A percentile compares a stretch with the other conserved stretches of the same genome.
These are phyloP conservation scores for Corythaeola cristata DNA, from an alignment of 2,113 vertebrate genomes.

Conservation along the genomic window DNA sequence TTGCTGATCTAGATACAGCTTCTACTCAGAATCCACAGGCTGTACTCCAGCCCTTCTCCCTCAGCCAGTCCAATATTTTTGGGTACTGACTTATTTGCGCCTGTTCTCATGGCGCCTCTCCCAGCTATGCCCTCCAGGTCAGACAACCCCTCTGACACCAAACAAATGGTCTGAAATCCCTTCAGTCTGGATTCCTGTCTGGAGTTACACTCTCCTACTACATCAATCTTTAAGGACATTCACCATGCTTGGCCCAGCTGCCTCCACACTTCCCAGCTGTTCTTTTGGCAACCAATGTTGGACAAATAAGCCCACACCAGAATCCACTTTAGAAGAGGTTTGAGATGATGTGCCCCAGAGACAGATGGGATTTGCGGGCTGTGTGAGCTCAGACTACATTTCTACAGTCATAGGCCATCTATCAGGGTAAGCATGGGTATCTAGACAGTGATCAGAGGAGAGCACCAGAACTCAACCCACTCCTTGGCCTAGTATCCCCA, in stretches of 20 bases:
- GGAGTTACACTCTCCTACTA: constrained; percentile 48
- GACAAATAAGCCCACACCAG: constrained; percentile 51
- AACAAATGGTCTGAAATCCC: constrained; percentile 56
- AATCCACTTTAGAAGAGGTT: constrained; percentile 30
- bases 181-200: constrained; percentile 57
- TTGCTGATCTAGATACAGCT: neutral
- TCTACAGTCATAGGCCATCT: neutral
- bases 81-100: neutral
- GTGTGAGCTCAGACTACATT: neutral
- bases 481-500: neutral
- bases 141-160: constrained; percentile 22
- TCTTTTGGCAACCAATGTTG: constrained; percentile 47
- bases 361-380: constrained; percentile 33
- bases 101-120: constrained; percentile 20
- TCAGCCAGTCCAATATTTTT: neutral
- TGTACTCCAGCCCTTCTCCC: neutral
- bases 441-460: constrained; percentile 19
- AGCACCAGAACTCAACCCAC: constrained; percentile 15
- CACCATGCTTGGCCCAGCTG: constrained; percentile 6
- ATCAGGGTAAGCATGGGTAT: neutral
- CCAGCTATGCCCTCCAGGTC: constrained; percentile 25
- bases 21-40: neutral
- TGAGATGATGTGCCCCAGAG: constrained; percentile 33
- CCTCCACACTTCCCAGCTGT: constrained; percentile 59
- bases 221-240: constrained; percentile 57